These are phyloP conservation scores for Miltochrista miniata DNA, from an alignment of 2,888 invertebrate species.

Conservation along the genomic window DNA sequence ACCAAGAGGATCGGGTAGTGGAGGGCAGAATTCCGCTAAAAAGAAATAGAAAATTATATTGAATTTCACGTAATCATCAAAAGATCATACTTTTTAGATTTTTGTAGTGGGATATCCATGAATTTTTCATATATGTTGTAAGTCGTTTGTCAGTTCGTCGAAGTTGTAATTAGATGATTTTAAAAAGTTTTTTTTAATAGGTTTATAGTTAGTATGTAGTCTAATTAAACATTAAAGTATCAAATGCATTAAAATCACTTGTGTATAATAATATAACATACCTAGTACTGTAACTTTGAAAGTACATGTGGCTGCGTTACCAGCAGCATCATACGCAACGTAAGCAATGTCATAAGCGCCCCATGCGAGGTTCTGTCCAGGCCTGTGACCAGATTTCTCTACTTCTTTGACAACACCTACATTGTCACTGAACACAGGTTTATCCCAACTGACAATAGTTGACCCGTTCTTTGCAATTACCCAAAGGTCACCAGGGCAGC, in stretches of 20 bases:
- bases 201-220: too few species aligned
- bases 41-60: conserved; percentile 14
- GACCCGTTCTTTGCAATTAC: conserved; percentile 96
- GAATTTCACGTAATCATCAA: too few species aligned
- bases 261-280: conserved; percentile 72
- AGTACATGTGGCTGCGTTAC: conserved; percentile 95
- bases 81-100: too few species aligned
- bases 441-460: conserved; percentile 95
- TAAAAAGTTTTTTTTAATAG: background rate
- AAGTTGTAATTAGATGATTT: background rate
- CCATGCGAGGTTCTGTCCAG: conserved; percentile 95
- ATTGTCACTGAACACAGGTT: conserved; percentile 95
- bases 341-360: conserved; percentile 96
- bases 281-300: conserved; percentile 95
- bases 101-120: too few species aligned
- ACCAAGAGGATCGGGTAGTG: conserved; percentile 94
- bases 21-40: conserved; percentile 95
- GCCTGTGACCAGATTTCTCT: conserved; percentile 93
- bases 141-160: too few species aligned
- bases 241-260: too few species aligned
- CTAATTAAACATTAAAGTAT: too few species aligned
- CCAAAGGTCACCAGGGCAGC: conserved; percentile 97
- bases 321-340: conserved; percentile 96
- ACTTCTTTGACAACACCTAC: conserved; percentile 91
- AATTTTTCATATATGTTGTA: too few species aligned